Percentiles rank a stretch among this genome's conserved stretches.
phyloP scores from a whole-genome alignment of 2,888 invertebrate species.

The Trileptium ribeirensis region DNA sequence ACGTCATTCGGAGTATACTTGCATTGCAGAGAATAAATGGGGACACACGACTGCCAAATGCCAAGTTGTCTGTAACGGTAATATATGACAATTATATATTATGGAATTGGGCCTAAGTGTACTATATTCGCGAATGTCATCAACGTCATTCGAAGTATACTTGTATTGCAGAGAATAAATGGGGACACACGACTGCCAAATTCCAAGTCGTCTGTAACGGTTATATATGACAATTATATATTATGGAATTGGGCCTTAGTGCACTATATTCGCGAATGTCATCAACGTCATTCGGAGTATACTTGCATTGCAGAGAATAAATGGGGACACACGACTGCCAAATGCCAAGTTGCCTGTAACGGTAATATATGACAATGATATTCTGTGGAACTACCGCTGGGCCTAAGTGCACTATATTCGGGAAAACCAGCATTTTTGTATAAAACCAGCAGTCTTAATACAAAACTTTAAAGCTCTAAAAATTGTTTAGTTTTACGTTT shows the following conservation, averaged over 20 bases:
- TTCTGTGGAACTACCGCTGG: no score
- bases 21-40: slow-evolving; percentile 18
- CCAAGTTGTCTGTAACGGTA: slow-evolving; percentile 11
- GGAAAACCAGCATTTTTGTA: no score
- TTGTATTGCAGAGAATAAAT: slow-evolving; percentile 19
- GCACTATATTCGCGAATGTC: not conserved
- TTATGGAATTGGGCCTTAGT: no score
- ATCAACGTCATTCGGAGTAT: slow-evolving; percentile 12
- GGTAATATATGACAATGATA: slow-evolving; percentile 7
- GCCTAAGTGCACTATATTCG: no score
- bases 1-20: slow-evolving; percentile 17
- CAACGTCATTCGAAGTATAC: slow-evolving; percentile 15
- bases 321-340: slow-evolving; percentile 16
- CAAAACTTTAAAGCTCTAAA: no score
- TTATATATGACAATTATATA: not conserved
- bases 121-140: not conserved
- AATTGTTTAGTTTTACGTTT: no score
- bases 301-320: slow-evolving; percentile 19
- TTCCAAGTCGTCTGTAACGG: slow-evolving; percentile 1
- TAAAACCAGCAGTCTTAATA: no score
- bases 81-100: not conserved
- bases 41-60: slow-evolving; percentile 14
- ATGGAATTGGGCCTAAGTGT: no score
- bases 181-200: slow-evolving; percentile 11
- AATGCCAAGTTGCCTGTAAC: not conserved